Evolutionary conservation across 2,113 vertebrate species (phyloP).

Genomic region (Typhlomys cinereus): DNA sequence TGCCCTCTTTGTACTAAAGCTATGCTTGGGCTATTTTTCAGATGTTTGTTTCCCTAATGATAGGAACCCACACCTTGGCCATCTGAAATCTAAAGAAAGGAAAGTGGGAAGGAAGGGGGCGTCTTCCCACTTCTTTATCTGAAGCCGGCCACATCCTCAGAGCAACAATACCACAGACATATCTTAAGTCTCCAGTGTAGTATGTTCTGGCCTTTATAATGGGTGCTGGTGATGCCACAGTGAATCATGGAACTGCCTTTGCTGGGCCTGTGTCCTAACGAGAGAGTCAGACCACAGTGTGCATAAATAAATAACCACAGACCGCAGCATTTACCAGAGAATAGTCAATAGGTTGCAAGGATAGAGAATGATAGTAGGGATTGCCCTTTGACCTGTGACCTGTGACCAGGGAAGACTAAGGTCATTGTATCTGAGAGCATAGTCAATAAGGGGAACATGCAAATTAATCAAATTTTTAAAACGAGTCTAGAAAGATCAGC

Average conservation of each 20-base stretch:
- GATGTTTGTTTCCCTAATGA: neutral
- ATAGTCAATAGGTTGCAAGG: neutral
- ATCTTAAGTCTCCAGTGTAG: neutral
- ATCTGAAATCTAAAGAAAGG: neutral
- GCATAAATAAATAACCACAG: neutral
- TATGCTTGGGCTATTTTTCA: neutral
- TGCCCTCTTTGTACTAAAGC: neutral
- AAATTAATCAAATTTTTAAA: neutral
- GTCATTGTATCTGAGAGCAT: too few species aligned
- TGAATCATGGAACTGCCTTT: neutral
- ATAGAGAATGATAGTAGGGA: neutral
- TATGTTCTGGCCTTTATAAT: fast-evolving
- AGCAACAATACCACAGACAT: neutral
- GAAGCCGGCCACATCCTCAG: neutral
- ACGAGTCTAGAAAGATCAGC: neutral
- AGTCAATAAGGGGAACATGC: neutral
- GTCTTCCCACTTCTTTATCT: neutral
- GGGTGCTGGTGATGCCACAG: neutral
- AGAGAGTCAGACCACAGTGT: neutral
- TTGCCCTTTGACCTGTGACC: neutral
- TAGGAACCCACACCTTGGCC: neutral
- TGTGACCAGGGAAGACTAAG: neutral
- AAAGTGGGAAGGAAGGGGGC: neutral
- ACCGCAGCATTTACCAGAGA: neutral
- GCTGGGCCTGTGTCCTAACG: fast-evolving